Evolutionary conservation across 92 coral and sea anemone species (phyloP).

Genomic region (Montipora capitata): DNA sequence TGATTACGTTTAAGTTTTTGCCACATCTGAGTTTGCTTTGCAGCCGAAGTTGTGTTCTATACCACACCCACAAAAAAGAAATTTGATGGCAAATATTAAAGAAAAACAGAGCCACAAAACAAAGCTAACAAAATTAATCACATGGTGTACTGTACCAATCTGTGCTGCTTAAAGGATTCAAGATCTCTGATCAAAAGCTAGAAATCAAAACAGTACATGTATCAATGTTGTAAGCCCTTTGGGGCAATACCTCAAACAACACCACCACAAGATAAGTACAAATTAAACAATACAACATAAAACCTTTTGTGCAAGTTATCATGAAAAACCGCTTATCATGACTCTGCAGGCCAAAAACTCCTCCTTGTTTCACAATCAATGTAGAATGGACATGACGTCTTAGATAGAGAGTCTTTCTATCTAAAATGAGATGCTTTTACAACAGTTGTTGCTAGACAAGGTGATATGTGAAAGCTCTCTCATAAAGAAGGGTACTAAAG

Average conservation of each 20-base stretch:
- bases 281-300: background rate
- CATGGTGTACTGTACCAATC: slow-evolving; percentile 35
- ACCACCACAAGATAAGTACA: background rate
- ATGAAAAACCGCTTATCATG: too few species aligned
- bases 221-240: background rate
- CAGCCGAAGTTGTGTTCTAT: background rate
- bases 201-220: slow-evolving; percentile 39
- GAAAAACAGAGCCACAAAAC: slow-evolving; percentile 14
- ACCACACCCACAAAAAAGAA: background rate
- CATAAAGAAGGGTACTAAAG: too few species aligned
- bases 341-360: too few species aligned
- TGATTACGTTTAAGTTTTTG: too few species aligned
- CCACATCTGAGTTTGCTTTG: too few species aligned
- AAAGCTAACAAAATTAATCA: slow-evolving; percentile 20
- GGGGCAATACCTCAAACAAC: background rate
- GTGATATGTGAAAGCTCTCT: background rate
- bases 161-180: slow-evolving; percentile 7
- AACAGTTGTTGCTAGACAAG: background rate
- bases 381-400: too few species aligned
- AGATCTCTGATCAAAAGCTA: slow-evolving; percentile 37
- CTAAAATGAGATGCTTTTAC: background rate
- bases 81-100: background rate
- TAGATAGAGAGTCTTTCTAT: too few species aligned
- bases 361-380: too few species aligned
- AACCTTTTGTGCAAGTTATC: background rate